These are phyloP conservation scores for Oreocharis arfaki DNA, from an alignment of 2,113 vertebrate genomes.

Conservation along the genomic window DNA sequence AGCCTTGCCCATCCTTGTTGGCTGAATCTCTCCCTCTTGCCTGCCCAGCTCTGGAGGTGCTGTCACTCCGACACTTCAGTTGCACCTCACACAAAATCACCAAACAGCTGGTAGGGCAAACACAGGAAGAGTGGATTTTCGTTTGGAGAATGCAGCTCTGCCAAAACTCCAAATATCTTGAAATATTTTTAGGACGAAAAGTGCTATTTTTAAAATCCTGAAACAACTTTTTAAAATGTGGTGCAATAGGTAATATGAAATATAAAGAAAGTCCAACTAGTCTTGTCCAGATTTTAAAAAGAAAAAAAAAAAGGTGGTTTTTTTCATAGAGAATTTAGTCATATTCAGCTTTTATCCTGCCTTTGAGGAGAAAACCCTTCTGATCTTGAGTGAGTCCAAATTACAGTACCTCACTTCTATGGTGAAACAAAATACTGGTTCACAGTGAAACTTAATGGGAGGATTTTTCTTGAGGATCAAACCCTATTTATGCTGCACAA, in stretches of 20 bases:
- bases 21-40: background rate
- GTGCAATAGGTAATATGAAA: background rate
- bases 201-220: background rate
- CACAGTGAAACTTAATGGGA: background rate
- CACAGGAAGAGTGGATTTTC: rapidly evolving
- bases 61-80: background rate
- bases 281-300: background rate
- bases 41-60: background rate
- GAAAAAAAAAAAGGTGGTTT: background rate
- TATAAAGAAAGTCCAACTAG: background rate
- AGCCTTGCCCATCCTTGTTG: background rate
- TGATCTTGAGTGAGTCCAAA: background rate
- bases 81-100: rapidly evolving
- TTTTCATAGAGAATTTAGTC: background rate
- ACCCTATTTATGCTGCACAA: background rate
- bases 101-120: background rate
- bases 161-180: background rate
- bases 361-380: background rate
- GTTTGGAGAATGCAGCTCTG: background rate
- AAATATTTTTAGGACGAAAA: background rate
- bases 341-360: background rate
- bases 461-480: background rate
- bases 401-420: background rate
- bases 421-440: background rate
- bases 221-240: background rate